Conservation (phyloP, 2,113 vertebrate genomes). For the Loxodonta africana region DNA sequence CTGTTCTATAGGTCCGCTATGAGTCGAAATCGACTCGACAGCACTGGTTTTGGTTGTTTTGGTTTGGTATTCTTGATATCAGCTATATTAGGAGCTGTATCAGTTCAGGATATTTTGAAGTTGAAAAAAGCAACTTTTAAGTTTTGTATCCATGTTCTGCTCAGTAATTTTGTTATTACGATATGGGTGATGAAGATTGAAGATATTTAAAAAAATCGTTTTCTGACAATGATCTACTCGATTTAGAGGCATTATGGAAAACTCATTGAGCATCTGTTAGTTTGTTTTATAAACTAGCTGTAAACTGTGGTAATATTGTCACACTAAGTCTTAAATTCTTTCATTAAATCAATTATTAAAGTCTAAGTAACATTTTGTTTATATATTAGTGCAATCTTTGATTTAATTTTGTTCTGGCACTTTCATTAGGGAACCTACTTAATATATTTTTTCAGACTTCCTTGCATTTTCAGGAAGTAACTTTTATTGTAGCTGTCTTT, state of each 20-base stretch:
- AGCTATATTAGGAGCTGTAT: background rate
- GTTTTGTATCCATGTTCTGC: background rate
- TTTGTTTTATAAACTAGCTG: background rate
- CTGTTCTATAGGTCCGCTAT: too few species aligned
- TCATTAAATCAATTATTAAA: conserved; percentile 45
- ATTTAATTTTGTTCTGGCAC: conserved; percentile 27
- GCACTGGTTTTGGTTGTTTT: too few species aligned
- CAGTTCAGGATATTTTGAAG: conserved; percentile 47
- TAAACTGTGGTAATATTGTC: background rate
- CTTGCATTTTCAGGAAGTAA: conserved; percentile 53
- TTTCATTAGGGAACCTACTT: conserved; percentile 20
- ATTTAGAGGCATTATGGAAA: conserved; percentile 21
- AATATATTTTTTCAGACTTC: conserved; percentile 35
- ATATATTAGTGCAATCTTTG: background rate
- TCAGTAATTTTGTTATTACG: conserved; percentile 43
- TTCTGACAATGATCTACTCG: conserved; percentile 24
- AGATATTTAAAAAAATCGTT: background rate
- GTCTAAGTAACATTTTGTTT: conserved; percentile 42
- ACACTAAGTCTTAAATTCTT: conserved; percentile 26
- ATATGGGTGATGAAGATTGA: conserved; percentile 40
- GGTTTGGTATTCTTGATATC: background rate
- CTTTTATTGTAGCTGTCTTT: conserved; percentile 40
- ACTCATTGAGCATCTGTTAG: conserved; percentile 16
- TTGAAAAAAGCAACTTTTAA: conserved; percentile 32
- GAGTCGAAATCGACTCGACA: too few species aligned